phyloP scores from a whole-genome alignment of 2,888 invertebrate species.

The Hetaerina titia region DNA sequence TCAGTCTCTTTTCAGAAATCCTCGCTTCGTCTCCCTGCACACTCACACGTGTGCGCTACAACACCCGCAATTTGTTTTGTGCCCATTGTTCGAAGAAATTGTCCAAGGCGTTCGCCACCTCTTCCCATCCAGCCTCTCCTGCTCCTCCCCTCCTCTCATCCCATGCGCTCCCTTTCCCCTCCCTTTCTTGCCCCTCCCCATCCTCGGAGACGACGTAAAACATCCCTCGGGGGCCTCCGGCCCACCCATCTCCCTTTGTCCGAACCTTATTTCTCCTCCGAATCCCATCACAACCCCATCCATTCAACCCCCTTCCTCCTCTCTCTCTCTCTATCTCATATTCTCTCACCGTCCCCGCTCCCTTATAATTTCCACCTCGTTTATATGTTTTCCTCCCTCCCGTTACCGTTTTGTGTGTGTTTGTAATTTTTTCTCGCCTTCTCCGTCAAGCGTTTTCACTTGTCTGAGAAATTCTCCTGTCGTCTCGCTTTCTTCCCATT shows the following conservation, averaged over 20 bases:
- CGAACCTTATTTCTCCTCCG: not conserved
- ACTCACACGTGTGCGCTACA: conserved; percentile 1
- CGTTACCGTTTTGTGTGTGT: not conserved
- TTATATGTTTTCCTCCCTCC: not conserved
- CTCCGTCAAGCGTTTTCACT: not conserved
- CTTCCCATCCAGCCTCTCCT: not conserved
- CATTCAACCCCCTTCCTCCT: conserved; percentile 25
- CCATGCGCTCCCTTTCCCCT: not conserved
- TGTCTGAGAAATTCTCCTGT: conserved; percentile 6
- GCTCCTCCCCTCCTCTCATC: not conserved
- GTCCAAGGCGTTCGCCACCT: conserved; percentile 17
- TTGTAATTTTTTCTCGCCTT: not conserved
- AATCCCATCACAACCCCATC: conserved; percentile 40
- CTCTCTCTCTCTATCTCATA: not conserved
- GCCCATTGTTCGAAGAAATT: conserved; percentile 64
- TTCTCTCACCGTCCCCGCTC: conserved; percentile 34
- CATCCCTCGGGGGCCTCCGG: not conserved
- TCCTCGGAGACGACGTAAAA: not conserved
- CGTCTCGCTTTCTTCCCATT: not conserved
- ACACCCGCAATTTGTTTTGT: conserved; percentile 51
- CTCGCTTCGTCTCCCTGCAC: not conserved
- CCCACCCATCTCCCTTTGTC: conserved; percentile 24
- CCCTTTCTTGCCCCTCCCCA: not conserved
- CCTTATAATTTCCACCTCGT: not conserved
- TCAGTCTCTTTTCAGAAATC: conserved; percentile 3